These are phyloP conservation scores for Drosophila colorata DNA, from an alignment of 2,888 invertebrate genomes.

Conservation along the genomic window DNA sequence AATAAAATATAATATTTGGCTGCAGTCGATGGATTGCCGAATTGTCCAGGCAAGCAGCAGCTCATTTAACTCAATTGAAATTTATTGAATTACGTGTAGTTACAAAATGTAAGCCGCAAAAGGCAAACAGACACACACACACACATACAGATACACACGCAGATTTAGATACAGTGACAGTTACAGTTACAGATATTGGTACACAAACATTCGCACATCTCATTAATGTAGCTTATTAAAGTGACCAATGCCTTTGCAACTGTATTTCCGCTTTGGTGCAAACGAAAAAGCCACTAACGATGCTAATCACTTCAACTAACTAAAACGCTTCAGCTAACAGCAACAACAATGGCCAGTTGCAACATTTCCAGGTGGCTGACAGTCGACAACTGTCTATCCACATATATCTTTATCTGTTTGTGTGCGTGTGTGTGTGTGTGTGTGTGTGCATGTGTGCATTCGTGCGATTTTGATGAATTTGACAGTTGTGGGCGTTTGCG, in stretches of 20 bases:
- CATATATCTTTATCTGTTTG: constrained; percentile 9
- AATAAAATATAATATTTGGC: constrained; percentile 42
- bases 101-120: constrained; percentile 20
- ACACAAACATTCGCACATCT: constrained; percentile 17
- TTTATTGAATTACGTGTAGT: constrained; percentile 44
- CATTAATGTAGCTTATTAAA: constrained; percentile 47
- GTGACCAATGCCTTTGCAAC: constrained; percentile 63
- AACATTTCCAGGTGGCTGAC: constrained; percentile 74
- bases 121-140: constrained; percentile 8
- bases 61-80: constrained; percentile 52
- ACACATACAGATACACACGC: neutral
- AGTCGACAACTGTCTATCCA: constrained; percentile 60
- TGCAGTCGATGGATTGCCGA: constrained; percentile 9
- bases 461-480: constrained; percentile 84
- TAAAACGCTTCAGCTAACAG: constrained; percentile 72
- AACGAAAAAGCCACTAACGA: constrained; percentile 79
- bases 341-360: constrained; percentile 46
- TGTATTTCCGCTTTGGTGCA: constrained; percentile 73
- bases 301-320: constrained; percentile 79
- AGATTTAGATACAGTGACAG: constrained; percentile 1
- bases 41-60: constrained; percentile 18
- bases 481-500: constrained; percentile 84
- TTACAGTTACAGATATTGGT: constrained; percentile 3
- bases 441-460: constrained; percentile 48
- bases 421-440: constrained; percentile 8